Evolutionary conservation across 92 coral and sea anemone species (phyloP).

Genomic region (Muricea muricata): DNA sequence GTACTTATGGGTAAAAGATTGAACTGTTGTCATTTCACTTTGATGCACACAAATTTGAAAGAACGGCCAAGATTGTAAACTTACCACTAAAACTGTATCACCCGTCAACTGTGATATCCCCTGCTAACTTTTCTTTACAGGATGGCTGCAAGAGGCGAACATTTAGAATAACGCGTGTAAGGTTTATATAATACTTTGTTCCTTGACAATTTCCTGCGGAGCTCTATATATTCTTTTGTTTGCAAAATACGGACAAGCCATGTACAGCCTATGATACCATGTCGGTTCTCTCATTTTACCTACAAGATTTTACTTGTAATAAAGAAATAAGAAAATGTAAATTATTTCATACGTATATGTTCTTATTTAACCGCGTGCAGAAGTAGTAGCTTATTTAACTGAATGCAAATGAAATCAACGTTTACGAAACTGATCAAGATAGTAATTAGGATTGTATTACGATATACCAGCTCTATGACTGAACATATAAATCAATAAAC

Average conservation of each 20-base stretch:
- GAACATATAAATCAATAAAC: neutral
- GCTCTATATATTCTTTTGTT: constrained; percentile 18
- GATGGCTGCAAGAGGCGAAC: neutral
- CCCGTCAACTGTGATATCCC: neutral
- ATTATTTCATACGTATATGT: too few relatives aligned
- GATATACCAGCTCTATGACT: too few relatives aligned
- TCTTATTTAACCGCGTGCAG: too few relatives aligned
- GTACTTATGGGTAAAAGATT: too few relatives aligned
- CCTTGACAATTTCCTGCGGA: constrained; percentile 25
- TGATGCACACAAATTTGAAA: neutral
- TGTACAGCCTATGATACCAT: neutral
- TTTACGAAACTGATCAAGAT: too few relatives aligned
- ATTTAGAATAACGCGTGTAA: neutral
- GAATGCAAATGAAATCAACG: too few relatives aligned
- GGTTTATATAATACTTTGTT: neutral
- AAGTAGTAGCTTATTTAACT: too few relatives aligned
- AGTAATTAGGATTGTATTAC: too few relatives aligned
- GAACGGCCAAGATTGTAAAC: too few relatives aligned
- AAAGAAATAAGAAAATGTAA: too few relatives aligned
- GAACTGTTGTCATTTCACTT: too few relatives aligned
- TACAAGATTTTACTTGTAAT: too few relatives aligned
- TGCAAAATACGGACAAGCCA: neutral
- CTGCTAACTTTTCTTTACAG: neutral
- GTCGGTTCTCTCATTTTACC: neutral
- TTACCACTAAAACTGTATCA: neutral